These are phyloP conservation scores for Leuciscus waleckii DNA, from an alignment of 2,797 vertebrate species.

Conservation along the genomic window DNA sequence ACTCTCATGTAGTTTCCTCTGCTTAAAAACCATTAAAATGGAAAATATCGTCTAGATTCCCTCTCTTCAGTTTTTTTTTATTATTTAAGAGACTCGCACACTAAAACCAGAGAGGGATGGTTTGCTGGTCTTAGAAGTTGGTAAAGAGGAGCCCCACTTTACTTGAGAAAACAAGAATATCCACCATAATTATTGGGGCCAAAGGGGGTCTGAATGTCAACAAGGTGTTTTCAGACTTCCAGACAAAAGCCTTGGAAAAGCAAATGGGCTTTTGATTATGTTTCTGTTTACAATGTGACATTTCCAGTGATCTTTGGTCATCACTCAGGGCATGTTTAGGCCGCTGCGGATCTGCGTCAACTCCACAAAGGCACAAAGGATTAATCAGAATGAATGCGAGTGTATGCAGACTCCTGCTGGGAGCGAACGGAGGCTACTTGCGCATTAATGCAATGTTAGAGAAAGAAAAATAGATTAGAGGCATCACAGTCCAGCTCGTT, in stretches of 20 bases:
- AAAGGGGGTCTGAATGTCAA: conserved; percentile 68
- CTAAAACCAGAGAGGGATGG: conserved; percentile 32
- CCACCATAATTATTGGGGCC: conserved; percentile 71
- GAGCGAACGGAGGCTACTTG: conserved; percentile 45
- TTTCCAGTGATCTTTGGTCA: conserved; percentile 58
- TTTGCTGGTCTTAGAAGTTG: conserved; percentile 70
- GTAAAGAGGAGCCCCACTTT: conserved; percentile 72
- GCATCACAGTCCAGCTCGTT: conserved; percentile 56
- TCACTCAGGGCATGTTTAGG: conserved; percentile 35
- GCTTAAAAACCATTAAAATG: conserved; percentile 79
- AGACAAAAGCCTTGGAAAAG: conserved; percentile 69
- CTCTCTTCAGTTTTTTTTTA: conserved; percentile 73
- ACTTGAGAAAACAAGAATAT: conserved; percentile 69
- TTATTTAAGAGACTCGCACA: conserved; percentile 74
- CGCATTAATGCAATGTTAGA: conserved; percentile 60
- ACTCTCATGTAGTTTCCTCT: conserved; percentile 68
- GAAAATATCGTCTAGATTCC: conserved; percentile 73
- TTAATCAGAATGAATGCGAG: conserved; percentile 55
- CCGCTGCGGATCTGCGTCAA: conserved; percentile 42
- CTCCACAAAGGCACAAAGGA: conserved; percentile 53
- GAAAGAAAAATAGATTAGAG: conserved; percentile 67
- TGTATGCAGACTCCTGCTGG: conserved; percentile 47
- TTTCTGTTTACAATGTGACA: conserved; percentile 55
- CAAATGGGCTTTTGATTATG: conserved; percentile 53
- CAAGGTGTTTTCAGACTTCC: conserved; percentile 68